phyloP scores from a whole-genome alignment of 1,140 invertebrate genomes.

The Tetramorium parvispinum region DNA sequence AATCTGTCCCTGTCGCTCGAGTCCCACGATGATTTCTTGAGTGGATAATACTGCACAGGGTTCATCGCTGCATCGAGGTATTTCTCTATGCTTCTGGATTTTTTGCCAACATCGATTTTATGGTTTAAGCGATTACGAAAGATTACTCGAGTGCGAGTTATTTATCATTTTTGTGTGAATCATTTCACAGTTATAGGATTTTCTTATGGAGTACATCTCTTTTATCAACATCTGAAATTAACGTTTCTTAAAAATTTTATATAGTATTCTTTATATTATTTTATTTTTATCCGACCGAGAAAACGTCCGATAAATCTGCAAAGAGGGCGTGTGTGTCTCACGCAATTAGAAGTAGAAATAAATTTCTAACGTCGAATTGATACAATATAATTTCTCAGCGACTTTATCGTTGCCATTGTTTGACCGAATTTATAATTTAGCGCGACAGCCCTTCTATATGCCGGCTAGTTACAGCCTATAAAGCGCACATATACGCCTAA shows the following conservation, averaged over 20 bases:
- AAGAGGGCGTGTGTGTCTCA: background rate
- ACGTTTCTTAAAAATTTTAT: background rate
- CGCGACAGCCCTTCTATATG: background rate
- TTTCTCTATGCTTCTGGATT: background rate
- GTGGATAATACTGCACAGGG: conserved; percentile 24
- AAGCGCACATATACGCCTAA: background rate
- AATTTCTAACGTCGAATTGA: background rate
- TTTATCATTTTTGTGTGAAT: conserved; percentile 8
- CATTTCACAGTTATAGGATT: background rate
- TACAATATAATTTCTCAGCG: conserved; percentile 1
- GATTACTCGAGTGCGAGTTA: background rate
- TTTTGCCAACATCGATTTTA: conserved; percentile 36
- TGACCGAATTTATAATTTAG: conserved; percentile 45
- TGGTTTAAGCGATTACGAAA: conserved; percentile 23
- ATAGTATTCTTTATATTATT: background rate
- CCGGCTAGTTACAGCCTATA: background rate
- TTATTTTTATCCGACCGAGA: background rate
- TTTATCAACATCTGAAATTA: background rate
- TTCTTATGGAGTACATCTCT: background rate
- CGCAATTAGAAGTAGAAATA: background rate
- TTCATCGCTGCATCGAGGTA: conserved; percentile 7
- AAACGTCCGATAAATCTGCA: background rate
- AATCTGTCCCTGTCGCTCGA: conserved; percentile 42
- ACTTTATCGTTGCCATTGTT: conserved; percentile 42
- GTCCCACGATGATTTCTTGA: conserved; percentile 47